Conservation (phyloP, 2,113 vertebrate species). For the Phyllostomus hastatus region DNA sequence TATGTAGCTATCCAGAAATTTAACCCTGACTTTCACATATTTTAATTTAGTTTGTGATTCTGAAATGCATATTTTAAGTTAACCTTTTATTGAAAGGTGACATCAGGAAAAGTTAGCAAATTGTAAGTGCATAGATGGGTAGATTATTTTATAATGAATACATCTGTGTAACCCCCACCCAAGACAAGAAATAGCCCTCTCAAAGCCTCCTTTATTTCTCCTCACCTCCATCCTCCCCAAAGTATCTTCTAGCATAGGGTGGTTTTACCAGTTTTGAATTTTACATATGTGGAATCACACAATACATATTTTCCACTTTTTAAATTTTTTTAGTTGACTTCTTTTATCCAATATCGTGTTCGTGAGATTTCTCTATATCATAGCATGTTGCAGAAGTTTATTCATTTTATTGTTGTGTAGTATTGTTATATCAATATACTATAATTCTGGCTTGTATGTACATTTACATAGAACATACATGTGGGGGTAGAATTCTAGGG, state of each 20-base stretch:
- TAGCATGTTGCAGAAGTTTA: neutral
- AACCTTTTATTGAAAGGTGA: neutral
- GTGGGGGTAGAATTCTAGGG: neutral
- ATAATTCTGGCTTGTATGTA: neutral
- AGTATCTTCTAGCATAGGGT: neutral
- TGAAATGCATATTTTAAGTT: neutral
- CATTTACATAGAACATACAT: neutral
- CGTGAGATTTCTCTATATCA: neutral
- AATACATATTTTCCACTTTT: neutral
- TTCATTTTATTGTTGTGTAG: neutral
- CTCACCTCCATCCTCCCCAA: neutral
- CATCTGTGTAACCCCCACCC: neutral
- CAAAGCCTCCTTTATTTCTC: neutral
- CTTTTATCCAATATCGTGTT: neutral
- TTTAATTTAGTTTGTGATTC: conserved; percentile 10
- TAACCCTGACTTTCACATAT: neutral
- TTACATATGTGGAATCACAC: neutral
- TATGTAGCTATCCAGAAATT: neutral
- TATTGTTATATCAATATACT: neutral
- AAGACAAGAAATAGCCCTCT: neutral
- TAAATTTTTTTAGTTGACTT: neutral
- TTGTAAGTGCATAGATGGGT: neutral
- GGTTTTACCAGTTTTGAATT: neutral
- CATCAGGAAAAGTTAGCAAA: neutral
- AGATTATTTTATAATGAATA: neutral